phyloP scores from a whole-genome alignment of 1,140 invertebrate species.

The Bradynema listronoti region DNA sequence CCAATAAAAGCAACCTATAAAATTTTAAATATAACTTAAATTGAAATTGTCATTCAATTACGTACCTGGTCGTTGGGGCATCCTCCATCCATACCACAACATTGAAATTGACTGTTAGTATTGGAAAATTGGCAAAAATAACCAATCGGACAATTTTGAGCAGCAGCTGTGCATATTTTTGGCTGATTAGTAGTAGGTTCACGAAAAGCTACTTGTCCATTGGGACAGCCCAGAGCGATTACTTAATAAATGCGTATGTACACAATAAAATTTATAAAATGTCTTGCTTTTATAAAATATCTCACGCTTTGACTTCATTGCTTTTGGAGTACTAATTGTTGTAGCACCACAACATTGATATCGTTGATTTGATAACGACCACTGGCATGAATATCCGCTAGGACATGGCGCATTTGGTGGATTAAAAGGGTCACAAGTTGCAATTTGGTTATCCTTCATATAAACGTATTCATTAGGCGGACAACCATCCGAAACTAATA shows the following conservation, averaged over 20 bases:
- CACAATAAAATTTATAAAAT: constrained; percentile 4
- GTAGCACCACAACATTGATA: constrained; percentile 57
- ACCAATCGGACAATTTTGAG: constrained; percentile 55
- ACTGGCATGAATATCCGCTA: constrained; percentile 53
- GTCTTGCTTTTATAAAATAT: neutral
- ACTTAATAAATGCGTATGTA: no score
- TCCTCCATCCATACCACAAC: constrained; percentile 56
- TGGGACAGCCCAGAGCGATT: constrained; percentile 23
- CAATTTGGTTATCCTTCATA: constrained; percentile 57
- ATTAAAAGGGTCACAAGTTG: constrained; percentile 56
- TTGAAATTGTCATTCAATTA: no score
- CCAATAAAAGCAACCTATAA: constrained; percentile 57
- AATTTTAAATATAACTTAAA: no score
- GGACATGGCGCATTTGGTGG: constrained; percentile 56
- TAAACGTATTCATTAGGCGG: constrained; percentile 56
- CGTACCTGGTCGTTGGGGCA: constrained; percentile 56
- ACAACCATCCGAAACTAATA: constrained; percentile 47
- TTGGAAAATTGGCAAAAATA: constrained; percentile 55
- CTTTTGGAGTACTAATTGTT: constrained; percentile 52
- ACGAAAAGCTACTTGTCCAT: constrained; percentile 54
- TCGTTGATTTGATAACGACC: constrained; percentile 55
- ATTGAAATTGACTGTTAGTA: constrained; percentile 55
- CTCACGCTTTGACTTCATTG: constrained; percentile 32
- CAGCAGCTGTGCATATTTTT: constrained; percentile 54
- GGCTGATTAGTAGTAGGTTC: constrained; percentile 48